These are phyloP conservation scores for Atrina japonica DNA, from an alignment of 2,888 invertebrate species.

Conservation along the genomic window DNA sequence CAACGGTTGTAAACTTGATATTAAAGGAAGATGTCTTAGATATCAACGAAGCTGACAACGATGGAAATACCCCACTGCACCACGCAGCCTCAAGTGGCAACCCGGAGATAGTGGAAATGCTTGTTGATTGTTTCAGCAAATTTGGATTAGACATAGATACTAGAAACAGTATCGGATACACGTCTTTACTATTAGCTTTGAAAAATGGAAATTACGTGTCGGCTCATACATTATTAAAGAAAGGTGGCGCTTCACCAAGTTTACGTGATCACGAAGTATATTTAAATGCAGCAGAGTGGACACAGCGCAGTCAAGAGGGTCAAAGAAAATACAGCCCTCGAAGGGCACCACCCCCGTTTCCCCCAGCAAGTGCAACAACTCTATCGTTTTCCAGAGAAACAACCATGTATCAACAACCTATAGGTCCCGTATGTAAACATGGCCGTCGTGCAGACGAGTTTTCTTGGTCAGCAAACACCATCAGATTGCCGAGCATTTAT, in stretches of 20 bases:
- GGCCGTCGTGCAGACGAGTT: constrained; percentile 54
- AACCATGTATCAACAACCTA: constrained; percentile 67
- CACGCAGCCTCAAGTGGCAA: constrained; percentile 74
- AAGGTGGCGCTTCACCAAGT: constrained; percentile 71
- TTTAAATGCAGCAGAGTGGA: constrained; percentile 75
- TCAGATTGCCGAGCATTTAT: constrained; percentile 57
- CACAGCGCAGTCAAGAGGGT: constrained; percentile 52
- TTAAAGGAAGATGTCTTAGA: constrained; percentile 73
- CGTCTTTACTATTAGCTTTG: constrained; percentile 75
- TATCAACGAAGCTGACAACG: constrained; percentile 75
- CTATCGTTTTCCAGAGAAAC: constrained; percentile 66
- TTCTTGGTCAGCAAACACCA: constrained; percentile 53
- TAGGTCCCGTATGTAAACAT: constrained; percentile 65
- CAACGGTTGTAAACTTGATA: constrained; percentile 67
- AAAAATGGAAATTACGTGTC: constrained; percentile 75
- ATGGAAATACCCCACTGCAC: constrained; percentile 77
- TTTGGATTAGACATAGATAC: constrained; percentile 74
- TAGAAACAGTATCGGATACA: constrained; percentile 76
- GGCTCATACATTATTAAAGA: constrained; percentile 69
- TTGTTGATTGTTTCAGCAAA: constrained; percentile 63
- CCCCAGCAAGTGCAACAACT: constrained; percentile 50
- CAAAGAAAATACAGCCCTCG: constrained; percentile 45
- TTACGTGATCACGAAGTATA: constrained; percentile 75
- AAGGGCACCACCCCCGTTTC: constrained; percentile 44
- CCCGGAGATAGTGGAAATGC: constrained; percentile 66